Base-by-base conservation (phyloP, 2,113 vertebrate species). In the Xiphophorus couchianus region DNA sequence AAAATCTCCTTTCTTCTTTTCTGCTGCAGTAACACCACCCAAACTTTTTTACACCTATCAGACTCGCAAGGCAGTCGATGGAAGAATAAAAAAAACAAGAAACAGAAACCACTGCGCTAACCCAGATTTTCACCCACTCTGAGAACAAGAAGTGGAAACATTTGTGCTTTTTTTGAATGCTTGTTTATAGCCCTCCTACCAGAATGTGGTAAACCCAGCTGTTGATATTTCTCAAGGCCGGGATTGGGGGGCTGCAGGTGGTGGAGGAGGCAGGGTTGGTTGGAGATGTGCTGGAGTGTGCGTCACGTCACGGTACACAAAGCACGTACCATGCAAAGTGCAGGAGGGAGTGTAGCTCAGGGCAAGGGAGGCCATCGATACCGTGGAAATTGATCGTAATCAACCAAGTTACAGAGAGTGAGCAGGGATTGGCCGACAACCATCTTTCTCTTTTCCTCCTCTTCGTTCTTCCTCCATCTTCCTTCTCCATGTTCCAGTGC, bases 301-400 rank as follows among this genome's bases (percentile, higher is more conserved):
- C 89, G 86, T 89, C 81, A 83, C 84, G 92, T 92, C 92, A 92
- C 79, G 90, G 91, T 92, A 93, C 91, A 94, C 94, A 93, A 92
- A 93, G 94, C 93, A 94, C 91, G 91, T 92, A 93, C 82, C 93
- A 92, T 90, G 93, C 89, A 93, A 93, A 93, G 88, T 86, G 93
- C 90, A 91, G 90, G 87, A 86, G 93, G 81, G 93, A 91, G 88
- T 85, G 92, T 91, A 91, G 93, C 93, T 95, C 88, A 92, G 93
- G 93, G 94, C 90, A 91, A 88, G 90, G 85, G 91, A 91, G 91
- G 90, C 92, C 90, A 93, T 95, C 94, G 89, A 95, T 95, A 95
- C 82, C 86, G 84, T 87, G 93, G 93, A 95, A 94, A 94, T 94
- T 94, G 94, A 95, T 95, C 92, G 93, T 93, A 93, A 95, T 95